phyloP scores from a whole-genome alignment of 2,888 invertebrate species.

The Amiota mariae region DNA sequence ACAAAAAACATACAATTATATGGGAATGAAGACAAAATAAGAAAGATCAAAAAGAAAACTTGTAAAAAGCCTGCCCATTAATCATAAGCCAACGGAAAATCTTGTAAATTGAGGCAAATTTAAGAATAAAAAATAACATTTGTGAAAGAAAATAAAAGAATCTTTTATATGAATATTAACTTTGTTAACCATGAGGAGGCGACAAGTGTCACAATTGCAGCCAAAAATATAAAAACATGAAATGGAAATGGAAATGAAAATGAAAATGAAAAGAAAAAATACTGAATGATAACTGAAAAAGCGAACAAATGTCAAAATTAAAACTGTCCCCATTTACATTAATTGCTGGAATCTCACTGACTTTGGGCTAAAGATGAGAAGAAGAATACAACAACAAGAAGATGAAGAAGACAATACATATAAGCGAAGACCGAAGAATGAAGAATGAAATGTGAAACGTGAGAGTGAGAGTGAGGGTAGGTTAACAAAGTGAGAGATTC shows the following conservation, averaged over 20 bases:
- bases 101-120: not conserved
- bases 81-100: not conserved
- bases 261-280: no score
- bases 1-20: not conserved
- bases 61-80: not conserved
- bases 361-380: no score
- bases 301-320: slow-evolving; percentile 2
- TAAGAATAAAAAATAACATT: not conserved
- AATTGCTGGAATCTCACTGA: slow-evolving; percentile 9
- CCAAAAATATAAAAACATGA: not conserved
- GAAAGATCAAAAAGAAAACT: not conserved
- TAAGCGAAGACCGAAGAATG: not conserved
- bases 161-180: slow-evolving; percentile 1
- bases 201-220: not conserved
- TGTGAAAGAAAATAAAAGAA: not conserved
- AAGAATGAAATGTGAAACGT: not conserved
- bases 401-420: no score
- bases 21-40: not conserved
- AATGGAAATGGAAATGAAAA: not conserved
- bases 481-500: not conserved
- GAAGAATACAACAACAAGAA: no score
- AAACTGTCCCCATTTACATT: slow-evolving; percentile 15
- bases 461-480: not conserved
- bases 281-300: not conserved
- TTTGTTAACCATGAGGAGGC: not conserved